Conservation (phyloP, 2,888 invertebrate species). For the Protonemura montana region DNA sequence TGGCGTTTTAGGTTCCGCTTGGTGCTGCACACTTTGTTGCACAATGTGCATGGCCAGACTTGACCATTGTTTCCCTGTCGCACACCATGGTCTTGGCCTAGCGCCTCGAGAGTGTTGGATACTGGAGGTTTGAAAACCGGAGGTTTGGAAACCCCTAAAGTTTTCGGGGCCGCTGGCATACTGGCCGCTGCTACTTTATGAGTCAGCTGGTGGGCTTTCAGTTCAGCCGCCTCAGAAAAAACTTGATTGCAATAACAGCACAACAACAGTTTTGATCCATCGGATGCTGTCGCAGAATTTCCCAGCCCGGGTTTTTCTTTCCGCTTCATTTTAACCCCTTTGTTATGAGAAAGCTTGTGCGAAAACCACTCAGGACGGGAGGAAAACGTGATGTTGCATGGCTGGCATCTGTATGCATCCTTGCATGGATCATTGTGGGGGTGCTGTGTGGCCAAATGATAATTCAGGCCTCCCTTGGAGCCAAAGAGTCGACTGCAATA, state of each 20-base stretch:
- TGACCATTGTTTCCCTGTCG: background rate
- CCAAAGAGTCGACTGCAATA: conserved; percentile 56
- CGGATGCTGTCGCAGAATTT: background rate
- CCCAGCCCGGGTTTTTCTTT: background rate
- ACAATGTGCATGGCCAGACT: conserved; percentile 51
- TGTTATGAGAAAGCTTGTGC: conserved; percentile 15
- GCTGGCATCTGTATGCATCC: background rate
- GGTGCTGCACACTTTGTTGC: conserved; percentile 56
- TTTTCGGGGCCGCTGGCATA: background rate
- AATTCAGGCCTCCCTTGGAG: conserved; percentile 15
- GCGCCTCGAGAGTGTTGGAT: background rate
- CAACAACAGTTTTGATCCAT: background rate
- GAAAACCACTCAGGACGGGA: conserved; percentile 3
- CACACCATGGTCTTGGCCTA: background rate
- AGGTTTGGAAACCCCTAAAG: too few relatives aligned
- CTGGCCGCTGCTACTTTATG: conserved; percentile 30
- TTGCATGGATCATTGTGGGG: background rate
- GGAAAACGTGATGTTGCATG: background rate
- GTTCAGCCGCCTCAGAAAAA: conserved; percentile 1
- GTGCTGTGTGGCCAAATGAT: background rate
- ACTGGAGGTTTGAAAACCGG: too few relatives aligned
- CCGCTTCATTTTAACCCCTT: background rate
- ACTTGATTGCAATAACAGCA: conserved; percentile 31
- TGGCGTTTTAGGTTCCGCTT: conserved; percentile 56
- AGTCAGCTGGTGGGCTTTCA: conserved; percentile 18